phyloP scores from a whole-genome alignment of 2,888 invertebrate genomes.

The Drosophila mimetica region DNA sequence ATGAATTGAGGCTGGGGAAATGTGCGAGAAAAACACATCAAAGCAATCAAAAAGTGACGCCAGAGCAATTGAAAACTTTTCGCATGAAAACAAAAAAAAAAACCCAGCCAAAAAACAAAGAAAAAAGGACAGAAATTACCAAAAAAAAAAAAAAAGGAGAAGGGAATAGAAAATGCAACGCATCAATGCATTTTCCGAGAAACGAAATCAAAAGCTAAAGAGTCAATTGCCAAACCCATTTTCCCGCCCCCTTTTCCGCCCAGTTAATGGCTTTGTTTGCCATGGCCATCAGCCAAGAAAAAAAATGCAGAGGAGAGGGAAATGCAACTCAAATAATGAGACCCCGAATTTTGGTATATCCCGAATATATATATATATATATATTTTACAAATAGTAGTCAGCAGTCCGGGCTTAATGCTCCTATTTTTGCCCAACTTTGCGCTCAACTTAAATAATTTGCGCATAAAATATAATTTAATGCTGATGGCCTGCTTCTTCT shows the following conservation, averaged over 20 bases:
- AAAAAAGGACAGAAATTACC: slow-evolving; percentile 26
- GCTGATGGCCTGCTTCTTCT: slow-evolving; percentile 13
- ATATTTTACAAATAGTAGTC: slow-evolving; percentile 12
- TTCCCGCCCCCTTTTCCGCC: slow-evolving; percentile 10
- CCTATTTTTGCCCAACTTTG: slow-evolving; percentile 71
- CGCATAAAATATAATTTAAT: slow-evolving; percentile 78
- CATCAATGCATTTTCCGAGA: slow-evolving; percentile 44
- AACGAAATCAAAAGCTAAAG: slow-evolving; percentile 46
- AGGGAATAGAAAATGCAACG: slow-evolving; percentile 38
- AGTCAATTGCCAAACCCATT: slow-evolving; percentile 56
- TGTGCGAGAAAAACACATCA: slow-evolving; percentile 80
- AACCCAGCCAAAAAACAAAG: slow-evolving; percentile 38
- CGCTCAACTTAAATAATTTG: slow-evolving; percentile 71
- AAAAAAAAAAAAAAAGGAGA: slow-evolving; percentile 8
- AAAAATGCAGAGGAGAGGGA: slow-evolving; percentile 1
- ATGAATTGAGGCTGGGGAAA: slow-evolving; percentile 77
- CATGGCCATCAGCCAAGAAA: slow-evolving; percentile 68
- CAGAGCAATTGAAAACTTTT: slow-evolving; percentile 79
- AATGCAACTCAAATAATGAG: slow-evolving; percentile 57
- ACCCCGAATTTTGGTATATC: slow-evolving; percentile 18
- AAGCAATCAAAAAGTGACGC: slow-evolving; percentile 80
- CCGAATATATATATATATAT: slow-evolving; percentile 5
- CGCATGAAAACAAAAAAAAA: slow-evolving; percentile 60
- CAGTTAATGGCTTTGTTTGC: slow-evolving; percentile 77
- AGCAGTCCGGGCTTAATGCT: slow-evolving; percentile 54